A percentile compares a stretch with the other conserved stretches of the same genome.
Evolutionary conservation across 2,888 invertebrate genomes (phyloP).

Genomic region (Tipula vernalis): DNA sequence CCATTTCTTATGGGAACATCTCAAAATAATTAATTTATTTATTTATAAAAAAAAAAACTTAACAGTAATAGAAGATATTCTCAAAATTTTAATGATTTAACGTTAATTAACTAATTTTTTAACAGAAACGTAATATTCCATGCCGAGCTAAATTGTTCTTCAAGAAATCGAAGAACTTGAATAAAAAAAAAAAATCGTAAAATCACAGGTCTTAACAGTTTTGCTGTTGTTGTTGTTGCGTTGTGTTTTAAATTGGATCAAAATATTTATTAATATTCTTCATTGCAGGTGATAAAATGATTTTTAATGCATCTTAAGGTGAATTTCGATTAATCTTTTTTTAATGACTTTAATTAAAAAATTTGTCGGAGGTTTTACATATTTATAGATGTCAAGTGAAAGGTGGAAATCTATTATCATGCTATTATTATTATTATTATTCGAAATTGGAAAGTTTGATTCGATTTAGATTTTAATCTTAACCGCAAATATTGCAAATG

Average conservation of each 20-base stretch:
- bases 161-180: not conserved
- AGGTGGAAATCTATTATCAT: not conserved
- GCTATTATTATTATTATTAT: not conserved
- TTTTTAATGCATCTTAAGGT: not conserved
- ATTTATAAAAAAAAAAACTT: not conserved
- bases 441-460: not conserved
- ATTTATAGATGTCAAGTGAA: not conserved
- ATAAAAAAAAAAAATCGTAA: not conserved
- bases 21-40: not conserved
- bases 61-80: not conserved
- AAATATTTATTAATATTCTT: not conserved
- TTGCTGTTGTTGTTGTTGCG: not conserved
- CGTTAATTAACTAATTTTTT: slow-evolving; percentile 4
- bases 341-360: not conserved
- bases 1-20: not conserved
- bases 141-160: not conserved
- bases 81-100: not conserved
- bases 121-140: not conserved
- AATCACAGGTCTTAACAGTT: not conserved
- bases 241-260: not conserved
- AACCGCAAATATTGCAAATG: too few relatives aligned
- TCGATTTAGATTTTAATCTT: too few relatives aligned
- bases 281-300: not conserved
- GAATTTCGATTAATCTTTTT: not conserved
- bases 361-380: not conserved